Percentiles rank a stretch among this genome's conserved stretches.
phyloP scores from a whole-genome alignment of 2,888 invertebrate genomes.

The Aquatica leii region DNA sequence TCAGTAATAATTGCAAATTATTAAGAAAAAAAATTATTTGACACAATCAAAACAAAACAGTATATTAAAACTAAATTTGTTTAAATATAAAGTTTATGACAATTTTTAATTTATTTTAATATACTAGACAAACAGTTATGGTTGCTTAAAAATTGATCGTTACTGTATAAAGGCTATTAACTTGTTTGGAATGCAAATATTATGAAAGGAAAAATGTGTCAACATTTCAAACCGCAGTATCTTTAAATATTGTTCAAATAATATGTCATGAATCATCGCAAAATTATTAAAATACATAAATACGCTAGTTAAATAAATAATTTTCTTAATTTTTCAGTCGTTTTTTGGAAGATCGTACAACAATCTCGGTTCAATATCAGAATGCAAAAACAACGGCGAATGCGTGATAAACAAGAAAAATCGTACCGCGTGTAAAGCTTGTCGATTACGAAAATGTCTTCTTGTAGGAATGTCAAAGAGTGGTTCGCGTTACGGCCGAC shows the following conservation, averaged over 20 bases:
- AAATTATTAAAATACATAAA: background rate
- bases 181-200: constrained; percentile 1
- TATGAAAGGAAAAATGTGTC: background rate
- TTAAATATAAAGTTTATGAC: no score
- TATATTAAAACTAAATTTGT: no score
- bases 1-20: no score
- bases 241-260: background rate
- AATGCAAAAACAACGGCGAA: constrained; percentile 91
- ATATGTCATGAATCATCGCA: background rate
- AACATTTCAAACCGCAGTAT: background rate
- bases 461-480: constrained; percentile 92
- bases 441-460: constrained; percentile 85
- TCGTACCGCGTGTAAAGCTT: constrained; percentile 91
- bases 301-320: background rate
- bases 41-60: no score
- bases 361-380: constrained; percentile 86
- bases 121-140: no score
- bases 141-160: no score
- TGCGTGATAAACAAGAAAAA: constrained; percentile 94
- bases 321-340: constrained; percentile 73
- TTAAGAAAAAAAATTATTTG: no score
- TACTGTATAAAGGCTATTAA: no score
- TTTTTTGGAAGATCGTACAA: constrained; percentile 93
- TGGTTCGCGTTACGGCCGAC: constrained; percentile 86
- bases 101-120: no score